Evolutionary conservation across 1,140 invertebrate species (phyloP).

Genomic region (Trichoplusia ni): DNA sequence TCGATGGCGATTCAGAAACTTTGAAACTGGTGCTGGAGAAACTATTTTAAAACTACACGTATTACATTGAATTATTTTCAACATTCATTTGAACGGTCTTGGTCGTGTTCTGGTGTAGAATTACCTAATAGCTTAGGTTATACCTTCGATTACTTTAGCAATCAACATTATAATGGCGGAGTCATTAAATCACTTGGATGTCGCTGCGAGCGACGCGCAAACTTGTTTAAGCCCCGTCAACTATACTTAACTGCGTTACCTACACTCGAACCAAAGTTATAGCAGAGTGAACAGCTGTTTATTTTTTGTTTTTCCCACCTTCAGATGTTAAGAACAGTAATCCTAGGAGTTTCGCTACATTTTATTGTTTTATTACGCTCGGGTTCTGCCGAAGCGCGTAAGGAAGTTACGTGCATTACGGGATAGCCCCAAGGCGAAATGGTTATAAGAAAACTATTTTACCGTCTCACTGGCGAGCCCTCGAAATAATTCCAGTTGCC

Average conservation of each 20-base stretch:
- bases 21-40: background rate
- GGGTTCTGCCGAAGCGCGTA: slow-evolving; percentile 38
- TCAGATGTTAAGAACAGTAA: slow-evolving; percentile 38
- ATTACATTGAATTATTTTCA: background rate
- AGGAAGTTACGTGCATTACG: slow-evolving; percentile 44
- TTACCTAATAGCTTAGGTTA: slow-evolving; percentile 14
- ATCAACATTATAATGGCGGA: slow-evolving; percentile 26
- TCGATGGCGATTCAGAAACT: background rate
- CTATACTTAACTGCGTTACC: slow-evolving; percentile 40
- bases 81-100: background rate
- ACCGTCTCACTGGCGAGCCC: slow-evolving; percentile 45
- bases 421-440: slow-evolving; percentile 42
- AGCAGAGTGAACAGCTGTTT: slow-evolving; percentile 33
- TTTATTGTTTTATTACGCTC: slow-evolving; percentile 51
- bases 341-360: slow-evolving; percentile 46
- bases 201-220: slow-evolving; percentile 27
- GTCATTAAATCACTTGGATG: slow-evolving; percentile 35
- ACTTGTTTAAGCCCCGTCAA: slow-evolving; percentile 20
- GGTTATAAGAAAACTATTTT: slow-evolving; percentile 57
- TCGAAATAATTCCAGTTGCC: slow-evolving; percentile 48
- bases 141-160: slow-evolving; percentile 18
- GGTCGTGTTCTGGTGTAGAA: background rate
- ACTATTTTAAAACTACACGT: background rate
- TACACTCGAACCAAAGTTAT: slow-evolving; percentile 27
- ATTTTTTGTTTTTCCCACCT: slow-evolving; percentile 28